phyloP scores from a whole-genome alignment of 2,888 invertebrate genomes.

The Pelosia muscerda region DNA sequence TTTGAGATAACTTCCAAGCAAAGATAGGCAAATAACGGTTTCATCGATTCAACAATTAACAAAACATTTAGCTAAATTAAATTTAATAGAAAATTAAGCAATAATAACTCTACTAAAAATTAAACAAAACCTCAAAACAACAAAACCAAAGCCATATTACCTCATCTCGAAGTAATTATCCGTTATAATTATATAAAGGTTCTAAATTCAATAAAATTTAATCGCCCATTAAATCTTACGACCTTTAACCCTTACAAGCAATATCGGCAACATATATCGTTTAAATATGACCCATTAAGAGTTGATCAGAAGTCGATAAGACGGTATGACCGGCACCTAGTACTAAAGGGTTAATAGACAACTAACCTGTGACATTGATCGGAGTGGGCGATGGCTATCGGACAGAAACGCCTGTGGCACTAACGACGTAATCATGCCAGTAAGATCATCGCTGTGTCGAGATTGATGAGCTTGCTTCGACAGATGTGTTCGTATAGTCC shows the following conservation, averaged over 20 bases:
- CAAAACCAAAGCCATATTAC: background rate
- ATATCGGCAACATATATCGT: constrained; percentile 38
- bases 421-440: constrained; percentile 35
- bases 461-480: constrained; percentile 35
- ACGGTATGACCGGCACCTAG: constrained; percentile 34
- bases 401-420: constrained; percentile 31
- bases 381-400: constrained; percentile 52
- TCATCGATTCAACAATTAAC: background rate
- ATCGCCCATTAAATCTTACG: constrained; percentile 25
- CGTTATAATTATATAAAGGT: constrained; percentile 13
- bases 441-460: constrained; percentile 39
- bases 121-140: background rate
- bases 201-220: constrained; percentile 26
- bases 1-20: background rate
- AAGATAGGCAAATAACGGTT: background rate
- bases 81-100: background rate
- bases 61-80: background rate
- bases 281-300: constrained; percentile 48
- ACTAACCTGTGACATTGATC: constrained; percentile 60
- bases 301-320: constrained; percentile 45
- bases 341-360: constrained; percentile 52
- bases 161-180: constrained; percentile 12
- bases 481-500: constrained; percentile 5
- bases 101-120: background rate
- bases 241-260: constrained; percentile 34